phyloP scores from a whole-genome alignment of 1,140 invertebrate species.

The Phymorhynchus buccinoides region DNA sequence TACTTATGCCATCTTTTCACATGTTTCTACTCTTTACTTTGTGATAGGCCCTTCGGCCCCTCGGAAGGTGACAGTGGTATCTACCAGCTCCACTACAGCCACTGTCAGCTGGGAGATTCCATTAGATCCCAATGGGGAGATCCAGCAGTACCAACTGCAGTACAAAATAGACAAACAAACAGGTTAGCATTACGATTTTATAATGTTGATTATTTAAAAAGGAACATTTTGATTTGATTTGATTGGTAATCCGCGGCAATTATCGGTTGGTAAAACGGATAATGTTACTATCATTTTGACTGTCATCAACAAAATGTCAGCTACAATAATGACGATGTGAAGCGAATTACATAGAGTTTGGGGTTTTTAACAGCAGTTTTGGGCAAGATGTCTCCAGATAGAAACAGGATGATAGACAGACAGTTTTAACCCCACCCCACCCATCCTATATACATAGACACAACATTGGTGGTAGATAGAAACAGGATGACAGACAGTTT shows the following conservation, averaged over 20 bases:
- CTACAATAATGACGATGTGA: too few species aligned
- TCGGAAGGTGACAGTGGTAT: conserved; percentile 38
- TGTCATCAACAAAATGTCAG: too few species aligned
- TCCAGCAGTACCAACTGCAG: conserved; percentile 57
- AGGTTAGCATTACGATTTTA: background rate
- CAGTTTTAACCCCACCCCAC: too few species aligned
- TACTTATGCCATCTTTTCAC: too few species aligned
- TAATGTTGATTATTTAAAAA: background rate
- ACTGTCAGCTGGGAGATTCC: conserved; percentile 56
- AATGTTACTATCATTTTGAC: too few species aligned
- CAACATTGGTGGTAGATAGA: too few species aligned
- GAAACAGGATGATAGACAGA: too few species aligned
- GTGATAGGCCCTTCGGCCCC: conserved; percentile 55
- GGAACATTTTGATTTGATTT: background rate
- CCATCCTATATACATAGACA: too few species aligned
- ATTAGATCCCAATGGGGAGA: conserved; percentile 50
- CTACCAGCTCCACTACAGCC: conserved; percentile 33
- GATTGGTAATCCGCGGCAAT: background rate
- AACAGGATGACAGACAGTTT: too few species aligned
- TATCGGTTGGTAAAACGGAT: background rate
- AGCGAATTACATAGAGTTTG: too few species aligned
- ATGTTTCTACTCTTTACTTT: background rate
- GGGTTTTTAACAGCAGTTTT: too few species aligned
- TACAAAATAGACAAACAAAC: conserved; percentile 24
- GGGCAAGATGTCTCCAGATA: too few species aligned